Conservation (phyloP, 2,888 invertebrate species). For the Mesoligia furuncula region DNA sequence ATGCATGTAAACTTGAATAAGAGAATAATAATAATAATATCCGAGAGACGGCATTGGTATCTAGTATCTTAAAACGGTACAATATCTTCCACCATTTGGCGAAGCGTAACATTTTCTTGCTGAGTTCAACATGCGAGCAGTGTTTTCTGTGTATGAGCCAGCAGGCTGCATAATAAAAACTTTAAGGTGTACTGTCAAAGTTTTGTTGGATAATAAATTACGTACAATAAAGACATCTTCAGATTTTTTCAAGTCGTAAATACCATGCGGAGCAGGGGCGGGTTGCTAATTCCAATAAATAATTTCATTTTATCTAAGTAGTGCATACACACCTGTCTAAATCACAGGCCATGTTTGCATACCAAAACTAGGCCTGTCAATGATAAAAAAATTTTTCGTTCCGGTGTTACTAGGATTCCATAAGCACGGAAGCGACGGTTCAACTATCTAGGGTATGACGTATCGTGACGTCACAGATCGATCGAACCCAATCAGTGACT, state of each 20-base stretch:
- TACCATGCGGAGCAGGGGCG: neutral
- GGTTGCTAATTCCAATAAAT: neutral
- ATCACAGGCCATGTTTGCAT: neutral
- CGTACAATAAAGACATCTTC: neutral
- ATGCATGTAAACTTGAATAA: neutral
- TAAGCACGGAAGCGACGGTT: neutral
- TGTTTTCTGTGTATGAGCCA: neutral
- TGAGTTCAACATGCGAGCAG: neutral
- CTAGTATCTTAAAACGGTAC: neutral
- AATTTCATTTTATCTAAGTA: constrained; percentile 3
- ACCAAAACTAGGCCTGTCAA: neutral
- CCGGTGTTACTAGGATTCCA: constrained; percentile 7
- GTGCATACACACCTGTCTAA: neutral
- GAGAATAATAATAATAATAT: neutral
- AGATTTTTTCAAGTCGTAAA: neutral
- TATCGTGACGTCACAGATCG: constrained; percentile 22
- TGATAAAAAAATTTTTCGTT: neutral
- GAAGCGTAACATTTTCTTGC: neutral
- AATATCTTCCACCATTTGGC: neutral
- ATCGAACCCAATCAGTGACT: neutral
- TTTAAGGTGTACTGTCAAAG: neutral
- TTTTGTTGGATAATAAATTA: neutral
- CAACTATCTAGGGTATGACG: neutral
- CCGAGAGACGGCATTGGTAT: neutral
- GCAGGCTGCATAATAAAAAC: neutral